Percentiles rank a stretch among this genome's conserved stretches.
Conservation (phyloP, 2,888 invertebrate genomes). For the Thereva nobilitata region DNA sequence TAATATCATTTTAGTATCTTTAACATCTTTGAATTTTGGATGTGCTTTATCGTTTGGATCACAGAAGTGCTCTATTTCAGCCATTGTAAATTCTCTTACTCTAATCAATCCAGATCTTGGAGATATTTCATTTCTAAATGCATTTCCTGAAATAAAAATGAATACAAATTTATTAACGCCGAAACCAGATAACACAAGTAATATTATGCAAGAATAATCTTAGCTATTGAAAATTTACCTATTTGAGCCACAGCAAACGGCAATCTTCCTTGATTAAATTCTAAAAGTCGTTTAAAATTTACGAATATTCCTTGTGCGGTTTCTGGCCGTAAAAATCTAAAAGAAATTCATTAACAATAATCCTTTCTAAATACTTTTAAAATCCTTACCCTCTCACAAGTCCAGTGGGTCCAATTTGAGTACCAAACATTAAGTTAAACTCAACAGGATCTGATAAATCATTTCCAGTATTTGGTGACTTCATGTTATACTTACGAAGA, state of each 20-base stretch:
- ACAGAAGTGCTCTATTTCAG: slow-evolving; percentile 99
- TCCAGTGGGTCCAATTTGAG: slow-evolving; percentile 96
- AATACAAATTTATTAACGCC: not conserved
- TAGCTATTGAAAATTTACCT: slow-evolving; percentile 60
- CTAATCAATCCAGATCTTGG: slow-evolving; percentile 94
- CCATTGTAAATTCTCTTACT: slow-evolving; percentile 99
- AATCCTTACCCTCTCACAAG: slow-evolving; percentile 78
- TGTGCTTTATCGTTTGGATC: slow-evolving; percentile 87
- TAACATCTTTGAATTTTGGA: slow-evolving; percentile 82
- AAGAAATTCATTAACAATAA: slow-evolving; percentile 2
- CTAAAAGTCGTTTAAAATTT: slow-evolving; percentile 95
- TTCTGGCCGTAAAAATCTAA: slow-evolving; percentile 89
- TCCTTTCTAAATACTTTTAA: not conserved
- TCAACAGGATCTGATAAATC: slow-evolving; percentile 94
- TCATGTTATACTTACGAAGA: slow-evolving; percentile 87
- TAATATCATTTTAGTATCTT: slow-evolving; percentile 75
- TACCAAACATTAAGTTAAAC: slow-evolving; percentile 99
- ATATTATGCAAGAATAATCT: no score
- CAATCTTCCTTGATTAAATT: slow-evolving; percentile 93
- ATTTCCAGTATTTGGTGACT: slow-evolving; percentile 93
- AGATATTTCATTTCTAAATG: slow-evolving; percentile 99
- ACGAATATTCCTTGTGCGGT: slow-evolving; percentile 99
- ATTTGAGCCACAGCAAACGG: slow-evolving; percentile 99
- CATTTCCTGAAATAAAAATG: slow-evolving; percentile 61
- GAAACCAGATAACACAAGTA: no score